phyloP scores from a whole-genome alignment of 1,140 invertebrate genomes.

The Caerostris extrusa region DNA sequence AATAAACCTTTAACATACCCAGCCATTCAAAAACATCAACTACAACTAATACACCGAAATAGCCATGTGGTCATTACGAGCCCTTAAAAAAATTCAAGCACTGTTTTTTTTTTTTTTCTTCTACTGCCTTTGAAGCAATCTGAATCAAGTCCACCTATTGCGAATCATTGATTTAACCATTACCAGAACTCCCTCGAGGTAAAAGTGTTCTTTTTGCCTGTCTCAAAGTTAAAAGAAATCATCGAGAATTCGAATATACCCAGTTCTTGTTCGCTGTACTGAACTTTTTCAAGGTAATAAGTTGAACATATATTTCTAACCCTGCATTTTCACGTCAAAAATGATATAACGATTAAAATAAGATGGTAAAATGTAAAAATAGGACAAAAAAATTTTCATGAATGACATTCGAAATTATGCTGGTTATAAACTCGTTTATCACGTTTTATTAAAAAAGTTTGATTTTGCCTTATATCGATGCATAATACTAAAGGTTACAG shows the following conservation, averaged over 20 bases:
- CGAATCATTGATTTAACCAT: constrained; percentile 35
- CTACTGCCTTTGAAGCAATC: not conserved
- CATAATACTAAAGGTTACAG: too few species aligned
- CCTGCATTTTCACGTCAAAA: not conserved
- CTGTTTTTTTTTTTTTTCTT: not conserved
- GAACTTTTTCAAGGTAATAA: not conserved
- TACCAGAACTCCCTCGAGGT: not conserved
- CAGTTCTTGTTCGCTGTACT: not conserved
- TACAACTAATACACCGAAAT: constrained; percentile 14
- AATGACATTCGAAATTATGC: too few species aligned
- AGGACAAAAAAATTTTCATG: too few species aligned
- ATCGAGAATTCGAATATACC: not conserved
- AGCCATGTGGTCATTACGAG: not conserved
- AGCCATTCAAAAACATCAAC: constrained; percentile 18
- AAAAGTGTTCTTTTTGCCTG: not conserved
- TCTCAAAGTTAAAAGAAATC: not conserved
- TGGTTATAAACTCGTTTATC: too few species aligned
- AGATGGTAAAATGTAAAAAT: too few species aligned
- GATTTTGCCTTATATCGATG: too few species aligned
- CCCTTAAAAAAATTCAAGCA: not conserved
- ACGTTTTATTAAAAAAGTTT: too few species aligned
- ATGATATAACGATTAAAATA: too few species aligned
- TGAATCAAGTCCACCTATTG: constrained; percentile 31
- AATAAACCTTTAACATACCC: not conserved
- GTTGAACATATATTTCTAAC: not conserved